phyloP scores from a whole-genome alignment of 2,797 vertebrate genomes.

The Ctenochaetus hawaiiensis region DNA sequence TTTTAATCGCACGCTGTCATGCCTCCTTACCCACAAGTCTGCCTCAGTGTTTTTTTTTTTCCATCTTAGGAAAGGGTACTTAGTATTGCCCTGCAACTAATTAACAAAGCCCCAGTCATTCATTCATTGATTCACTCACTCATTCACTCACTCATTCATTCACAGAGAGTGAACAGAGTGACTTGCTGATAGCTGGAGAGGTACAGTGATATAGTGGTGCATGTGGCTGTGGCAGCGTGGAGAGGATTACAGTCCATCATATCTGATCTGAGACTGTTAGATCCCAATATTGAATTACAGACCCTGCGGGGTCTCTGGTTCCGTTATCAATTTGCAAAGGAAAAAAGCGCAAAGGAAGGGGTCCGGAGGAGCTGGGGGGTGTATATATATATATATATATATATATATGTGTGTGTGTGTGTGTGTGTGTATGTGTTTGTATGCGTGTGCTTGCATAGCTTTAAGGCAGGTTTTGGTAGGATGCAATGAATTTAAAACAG shows the following conservation, averaged over 20 bases:
- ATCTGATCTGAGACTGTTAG: slow-evolving; percentile 85
- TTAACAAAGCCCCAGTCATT: slow-evolving; percentile 28
- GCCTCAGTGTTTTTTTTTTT: slow-evolving; percentile 36
- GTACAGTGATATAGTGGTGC: slow-evolving; percentile 69
- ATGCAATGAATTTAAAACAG: slow-evolving; percentile 63
- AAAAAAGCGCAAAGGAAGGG: slow-evolving; percentile 59
- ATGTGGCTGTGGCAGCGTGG: slow-evolving; percentile 71
- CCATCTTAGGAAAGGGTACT: slow-evolving; percentile 33
- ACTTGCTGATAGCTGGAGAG: slow-evolving; percentile 63
- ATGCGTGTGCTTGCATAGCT: slow-evolving; percentile 18
- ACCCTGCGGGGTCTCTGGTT: slow-evolving; percentile 77
- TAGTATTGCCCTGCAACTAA: slow-evolving; percentile 28
- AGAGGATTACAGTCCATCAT: slow-evolving; percentile 85
- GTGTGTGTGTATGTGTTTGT: no score
- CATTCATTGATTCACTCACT: slow-evolving; percentile 29
- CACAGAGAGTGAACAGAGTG: slow-evolving; percentile 39
- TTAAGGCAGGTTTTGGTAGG: slow-evolving; percentile 57
- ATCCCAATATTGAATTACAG: slow-evolving; percentile 85
- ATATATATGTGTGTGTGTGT: no score
- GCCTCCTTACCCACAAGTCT: slow-evolving; percentile 57
- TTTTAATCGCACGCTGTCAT: slow-evolving; percentile 71
- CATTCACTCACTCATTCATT: slow-evolving; percentile 34
- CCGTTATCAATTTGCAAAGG: slow-evolving; percentile 83
- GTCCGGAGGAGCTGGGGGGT: slow-evolving; percentile 1
- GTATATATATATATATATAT: no score